These are phyloP conservation scores for Ctenomys sociabilis DNA, from an alignment of 2,113 vertebrate species.

Conservation along the genomic window DNA sequence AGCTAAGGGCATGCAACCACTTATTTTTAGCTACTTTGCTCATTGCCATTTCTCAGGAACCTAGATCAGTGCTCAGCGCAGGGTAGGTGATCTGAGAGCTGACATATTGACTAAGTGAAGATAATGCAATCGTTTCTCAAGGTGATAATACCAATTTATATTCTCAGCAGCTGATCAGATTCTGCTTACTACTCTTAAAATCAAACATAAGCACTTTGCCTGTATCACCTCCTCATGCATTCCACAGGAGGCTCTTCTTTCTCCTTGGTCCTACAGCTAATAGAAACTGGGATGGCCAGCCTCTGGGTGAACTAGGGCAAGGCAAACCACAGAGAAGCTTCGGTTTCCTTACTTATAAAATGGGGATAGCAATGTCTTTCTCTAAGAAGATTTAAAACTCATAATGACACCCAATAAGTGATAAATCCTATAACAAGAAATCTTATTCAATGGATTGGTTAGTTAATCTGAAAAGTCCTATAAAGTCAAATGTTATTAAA, in stretches of 20 bases:
- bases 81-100: neutral
- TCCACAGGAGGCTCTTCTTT: neutral
- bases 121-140: conserved; percentile 32
- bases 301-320: conserved; percentile 16
- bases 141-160: neutral
- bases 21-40: conserved; percentile 30
- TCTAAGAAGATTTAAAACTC: conserved; percentile 50
- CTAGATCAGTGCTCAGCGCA: neutral
- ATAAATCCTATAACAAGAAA: conserved; percentile 63
- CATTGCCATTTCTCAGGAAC: neutral
- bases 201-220: neutral
- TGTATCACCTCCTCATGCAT: neutral
- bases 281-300: neutral
- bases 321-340: neutral
- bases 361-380: neutral
- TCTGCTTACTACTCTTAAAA: conserved; percentile 35
- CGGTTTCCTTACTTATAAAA: conserved; percentile 56
- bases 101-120: conserved; percentile 15
- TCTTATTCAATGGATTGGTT: conserved; percentile 3
- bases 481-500: conserved; percentile 53
- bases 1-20: neutral
- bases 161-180: neutral
- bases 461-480: conserved; percentile 57
- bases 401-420: conserved; percentile 29
- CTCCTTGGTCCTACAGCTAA: neutral